Conservation (phyloP, 2,113 vertebrate genomes). For the Ophiodon elongatus region DNA sequence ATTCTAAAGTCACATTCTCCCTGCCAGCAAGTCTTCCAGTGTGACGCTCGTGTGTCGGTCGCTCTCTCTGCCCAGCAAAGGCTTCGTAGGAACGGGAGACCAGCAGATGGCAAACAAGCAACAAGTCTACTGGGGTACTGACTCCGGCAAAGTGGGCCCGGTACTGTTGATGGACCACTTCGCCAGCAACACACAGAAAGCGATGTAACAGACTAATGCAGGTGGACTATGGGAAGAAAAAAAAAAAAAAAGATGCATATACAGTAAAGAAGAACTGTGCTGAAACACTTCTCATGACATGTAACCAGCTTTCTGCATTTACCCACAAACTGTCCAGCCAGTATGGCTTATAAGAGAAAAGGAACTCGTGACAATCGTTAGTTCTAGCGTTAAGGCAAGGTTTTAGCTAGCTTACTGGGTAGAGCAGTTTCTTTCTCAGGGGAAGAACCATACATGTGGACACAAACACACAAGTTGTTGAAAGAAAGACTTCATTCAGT, state of each 20-base stretch:
- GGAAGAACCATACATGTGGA: constrained; percentile 25
- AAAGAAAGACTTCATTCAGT: constrained; percentile 22
- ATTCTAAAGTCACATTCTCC: constrained; percentile 50
- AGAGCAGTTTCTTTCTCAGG: constrained; percentile 21
- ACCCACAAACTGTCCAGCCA: constrained; percentile 69
- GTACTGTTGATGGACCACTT: neutral
- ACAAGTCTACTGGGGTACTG: neutral
- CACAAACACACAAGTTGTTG: constrained; percentile 23
- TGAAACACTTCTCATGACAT: constrained; percentile 32
- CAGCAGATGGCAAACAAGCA: constrained; percentile 19
- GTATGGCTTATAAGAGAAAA: constrained; percentile 79
- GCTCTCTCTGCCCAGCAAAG: neutral
- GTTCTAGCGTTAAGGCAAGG: constrained; percentile 83
- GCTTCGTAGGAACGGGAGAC: constrained; percentile 17
- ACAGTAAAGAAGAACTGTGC: constrained; percentile 26
- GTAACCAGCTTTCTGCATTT: constrained; percentile 43
- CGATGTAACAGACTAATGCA: constrained; percentile 31
- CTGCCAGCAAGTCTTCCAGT: constrained; percentile 21
- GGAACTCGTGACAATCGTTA: constrained; percentile 64
- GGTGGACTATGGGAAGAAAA: constrained; percentile 19
- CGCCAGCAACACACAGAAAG: constrained; percentile 18
- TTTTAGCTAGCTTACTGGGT: constrained; percentile 61
- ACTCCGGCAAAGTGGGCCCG: constrained; percentile 7
- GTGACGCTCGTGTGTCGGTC: neutral
- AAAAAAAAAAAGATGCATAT: constrained; percentile 19